Evolutionary conservation across 2,888 invertebrate species (phyloP).

Genomic region (Salpingus planirostris): DNA sequence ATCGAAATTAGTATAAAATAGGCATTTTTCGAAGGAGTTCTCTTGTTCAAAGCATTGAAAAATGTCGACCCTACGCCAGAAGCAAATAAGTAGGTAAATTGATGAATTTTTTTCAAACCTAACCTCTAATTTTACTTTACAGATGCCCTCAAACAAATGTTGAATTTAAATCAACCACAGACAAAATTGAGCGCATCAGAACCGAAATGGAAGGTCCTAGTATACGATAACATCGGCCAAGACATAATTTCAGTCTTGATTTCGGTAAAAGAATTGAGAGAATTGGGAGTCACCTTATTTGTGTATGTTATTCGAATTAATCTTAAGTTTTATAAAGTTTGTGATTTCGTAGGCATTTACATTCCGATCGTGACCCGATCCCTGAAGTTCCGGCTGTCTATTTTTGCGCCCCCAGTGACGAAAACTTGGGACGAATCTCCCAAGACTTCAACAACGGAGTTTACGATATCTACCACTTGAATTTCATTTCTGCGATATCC

Average conservation of each 20-base stretch:
- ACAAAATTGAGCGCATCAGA: slow-evolving; percentile 70
- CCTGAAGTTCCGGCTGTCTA: slow-evolving; percentile 99
- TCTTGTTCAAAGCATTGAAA: too few species aligned
- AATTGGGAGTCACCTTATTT: slow-evolving; percentile 94
- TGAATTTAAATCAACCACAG: slow-evolving; percentile 80
- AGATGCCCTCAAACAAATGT: slow-evolving; percentile 92
- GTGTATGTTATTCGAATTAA: slow-evolving; percentile 56
- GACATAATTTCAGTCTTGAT: slow-evolving; percentile 97
- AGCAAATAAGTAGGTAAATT: slow-evolving; percentile 62
- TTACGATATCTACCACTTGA: slow-evolving; percentile 92
- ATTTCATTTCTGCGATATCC: slow-evolving; percentile 93
- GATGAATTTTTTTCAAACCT: too few species aligned
- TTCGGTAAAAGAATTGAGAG: slow-evolving; percentile 89
- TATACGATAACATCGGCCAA: slow-evolving; percentile 94
- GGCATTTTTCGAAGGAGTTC: too few species aligned
- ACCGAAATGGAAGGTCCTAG: slow-evolving; percentile 92
- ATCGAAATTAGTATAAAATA: too few species aligned
- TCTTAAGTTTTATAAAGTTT: not conserved
- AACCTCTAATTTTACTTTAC: slow-evolving; percentile 39
- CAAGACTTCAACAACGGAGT: slow-evolving; percentile 81
- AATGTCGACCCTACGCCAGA: slow-evolving; percentile 61
- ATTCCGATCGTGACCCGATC: slow-evolving; percentile 84
- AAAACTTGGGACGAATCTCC: slow-evolving; percentile 88
- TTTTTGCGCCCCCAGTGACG: slow-evolving; percentile 92
- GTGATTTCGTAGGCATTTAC: slow-evolving; percentile 57